Evolutionary conservation across 2,797 vertebrate species (phyloP), one percentile per base, ranked within the genome.

Genomic region (Sebastes goodei): DNA sequence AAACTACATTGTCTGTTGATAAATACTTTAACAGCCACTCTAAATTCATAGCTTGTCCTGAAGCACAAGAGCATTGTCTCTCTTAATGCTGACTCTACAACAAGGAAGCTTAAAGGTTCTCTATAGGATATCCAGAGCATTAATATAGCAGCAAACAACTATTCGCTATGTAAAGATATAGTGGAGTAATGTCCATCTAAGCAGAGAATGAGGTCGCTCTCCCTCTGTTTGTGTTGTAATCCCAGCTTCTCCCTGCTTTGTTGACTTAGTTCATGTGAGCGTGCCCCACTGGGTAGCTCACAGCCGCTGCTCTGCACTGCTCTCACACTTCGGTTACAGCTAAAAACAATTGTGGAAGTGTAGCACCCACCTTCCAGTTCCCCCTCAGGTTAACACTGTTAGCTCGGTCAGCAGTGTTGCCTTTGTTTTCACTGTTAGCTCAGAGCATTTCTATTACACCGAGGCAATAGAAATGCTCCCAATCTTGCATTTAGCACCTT

Each of bases 21-120:
- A 84, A 82, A 90, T 89, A 82, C 71, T 85, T 85, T 52, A 85
- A 69, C 30, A 82, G 68, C 55, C 65, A 80, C 77, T 88, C 30
- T 70, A 46, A 83, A 82, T 85, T 79, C 66, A 78, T 35, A 62
- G 52, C 56, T 32, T n/a, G 25, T 57, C 33, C 55, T 56, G 60
- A 62, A 77, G 69, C 71, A 62, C 63, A 65, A 53, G 52, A 38
- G 25, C 66, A 74, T 56, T 53, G 35, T 78, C 52, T 69, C 20
- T 61, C 21, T 66, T 75, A 71, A 57, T 46, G 33, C 17, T 25
- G 63, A 59, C 49, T 70, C 33, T 62, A 7, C 15, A 62, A 5
- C 60, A 25, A 55, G 5, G 42, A 66, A 78, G 14, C 21, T 67
- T 53, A 29, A 15, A 53, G 52, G 9, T 53, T 53, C 52, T 21